These are phyloP conservation scores for Branchinecta lindahli DNA, from an alignment of 1,140 invertebrate species.

Conservation along the genomic window DNA sequence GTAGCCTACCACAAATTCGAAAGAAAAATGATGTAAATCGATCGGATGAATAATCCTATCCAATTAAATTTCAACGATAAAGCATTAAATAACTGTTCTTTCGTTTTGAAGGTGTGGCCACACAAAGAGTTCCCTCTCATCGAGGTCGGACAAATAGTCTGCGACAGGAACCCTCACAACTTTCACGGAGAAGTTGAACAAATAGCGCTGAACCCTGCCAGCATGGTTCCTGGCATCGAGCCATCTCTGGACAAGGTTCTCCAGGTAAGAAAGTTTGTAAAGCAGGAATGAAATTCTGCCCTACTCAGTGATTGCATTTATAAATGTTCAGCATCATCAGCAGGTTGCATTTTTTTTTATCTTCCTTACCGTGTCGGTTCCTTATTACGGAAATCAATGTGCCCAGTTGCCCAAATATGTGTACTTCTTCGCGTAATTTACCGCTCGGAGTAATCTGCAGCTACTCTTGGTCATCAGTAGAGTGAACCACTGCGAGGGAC, in stretches of 20 bases:
- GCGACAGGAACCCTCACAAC: slow-evolving; percentile 78
- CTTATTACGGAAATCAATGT: slow-evolving; percentile 39
- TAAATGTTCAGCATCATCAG: slow-evolving; percentile 31
- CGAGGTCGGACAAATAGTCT: slow-evolving; percentile 71
- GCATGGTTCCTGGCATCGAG: slow-evolving; percentile 61
- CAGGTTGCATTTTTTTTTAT: too few species aligned
- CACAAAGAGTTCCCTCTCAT: slow-evolving; percentile 55
- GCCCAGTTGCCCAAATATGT: slow-evolving; percentile 61
- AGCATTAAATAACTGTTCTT: too few species aligned
- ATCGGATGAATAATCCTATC: too few species aligned
- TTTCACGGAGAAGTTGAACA: slow-evolving; percentile 93
- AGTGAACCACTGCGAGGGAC: too few species aligned
- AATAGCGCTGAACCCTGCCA: slow-evolving; percentile 77
- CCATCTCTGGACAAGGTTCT: slow-evolving; percentile 45
- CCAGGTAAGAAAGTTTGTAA: slow-evolving; percentile 26
- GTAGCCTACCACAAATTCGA: too few species aligned
- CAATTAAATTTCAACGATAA: too few species aligned
- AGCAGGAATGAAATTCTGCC: slow-evolving; percentile 36
- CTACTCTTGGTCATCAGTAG: too few species aligned
- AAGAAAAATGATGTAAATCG: too few species aligned
- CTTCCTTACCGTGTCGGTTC: slow-evolving; percentile 34
- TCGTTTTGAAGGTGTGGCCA: background rate
- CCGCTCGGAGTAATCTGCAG: too few species aligned
- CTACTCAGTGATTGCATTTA: slow-evolving; percentile 40
- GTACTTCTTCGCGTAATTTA: too few species aligned